Base-by-base conservation (phyloP, 2,888 invertebrate genomes). In the Melanophora roralis region DNA sequence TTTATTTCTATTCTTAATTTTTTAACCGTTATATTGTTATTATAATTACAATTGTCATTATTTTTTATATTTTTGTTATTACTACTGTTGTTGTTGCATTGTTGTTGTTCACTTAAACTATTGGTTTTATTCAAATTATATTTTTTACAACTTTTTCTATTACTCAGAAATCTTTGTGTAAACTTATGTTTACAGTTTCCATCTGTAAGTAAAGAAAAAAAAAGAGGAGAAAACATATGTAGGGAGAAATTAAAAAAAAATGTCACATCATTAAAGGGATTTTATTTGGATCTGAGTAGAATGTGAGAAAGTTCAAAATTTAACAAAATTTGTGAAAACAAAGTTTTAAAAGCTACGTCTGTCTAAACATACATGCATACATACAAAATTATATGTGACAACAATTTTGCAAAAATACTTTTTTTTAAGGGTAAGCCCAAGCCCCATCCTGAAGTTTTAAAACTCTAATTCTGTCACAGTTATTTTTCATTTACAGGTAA, bases 1-100 rank as follows among this genome's bases (percentile, higher is more conserved):
- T 88, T 88, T 82, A 88, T 84, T 84, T 87, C 86, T 85, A 86
- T 83, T 85, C 85, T 88, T 84, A 87, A 82, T 77, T 88, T 86
- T 84, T 89, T 87, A 83, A 88, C 85, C 78, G 84, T 84, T 78
- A 85, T 83, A 83, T 84, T 84, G 67, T 80, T 77, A 71, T 72
- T 81, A 68, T 64, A 72, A 38, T 77, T 73, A 23, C 40, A 68
- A 78, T 65, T 81, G 81, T 60, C 81, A 16, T 71, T 77, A 49
- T 38, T n/a, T n/a, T n/a, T 68, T 76, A 47, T 68, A 67, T 51
- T 59, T 40, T 57, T 72, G 72, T 67, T 80, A 53, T 68, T 77
- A 45, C 51, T 74, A 38, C 65, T 71, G 38, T 27, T 64, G 72
- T 80, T 83, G 82, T 67, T 81, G 68, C 73, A 62, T 64, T 51